Evolutionary conservation across 2,797 vertebrate genomes (phyloP).

Genomic region (Myotis daubentonii): DNA sequence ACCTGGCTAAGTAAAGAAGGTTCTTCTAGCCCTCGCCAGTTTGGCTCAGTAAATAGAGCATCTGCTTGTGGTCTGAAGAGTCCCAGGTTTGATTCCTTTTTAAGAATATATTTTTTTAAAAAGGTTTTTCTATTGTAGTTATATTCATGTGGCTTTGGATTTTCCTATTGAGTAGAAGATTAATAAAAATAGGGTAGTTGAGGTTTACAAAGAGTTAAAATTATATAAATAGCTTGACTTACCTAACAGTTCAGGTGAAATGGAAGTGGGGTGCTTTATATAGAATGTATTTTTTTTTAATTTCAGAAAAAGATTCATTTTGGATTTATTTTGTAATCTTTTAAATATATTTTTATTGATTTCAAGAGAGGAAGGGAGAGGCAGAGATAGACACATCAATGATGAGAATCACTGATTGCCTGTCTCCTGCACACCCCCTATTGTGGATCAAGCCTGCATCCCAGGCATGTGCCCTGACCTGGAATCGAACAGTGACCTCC

Average conservation of each 20-base stretch:
- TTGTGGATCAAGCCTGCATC: too few relatives aligned
- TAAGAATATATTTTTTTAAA: too few relatives aligned
- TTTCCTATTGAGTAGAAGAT: not conserved
- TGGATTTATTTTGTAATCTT: not conserved
- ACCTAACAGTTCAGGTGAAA: not conserved
- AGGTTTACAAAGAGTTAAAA: conserved; percentile 17
- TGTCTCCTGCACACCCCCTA: too few relatives aligned
- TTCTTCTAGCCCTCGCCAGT: not conserved
- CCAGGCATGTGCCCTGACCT: too few relatives aligned
- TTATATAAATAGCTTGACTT: not conserved
- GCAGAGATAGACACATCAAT: too few relatives aligned
- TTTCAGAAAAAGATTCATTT: not conserved
- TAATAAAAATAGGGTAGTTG: not conserved
- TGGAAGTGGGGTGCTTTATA: not conserved
- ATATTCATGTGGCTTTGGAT: not conserved
- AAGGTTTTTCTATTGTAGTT: not conserved
- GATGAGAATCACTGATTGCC: too few relatives aligned
- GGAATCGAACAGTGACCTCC: too few relatives aligned
- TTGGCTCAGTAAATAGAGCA: too few relatives aligned
- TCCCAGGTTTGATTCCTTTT: too few relatives aligned
- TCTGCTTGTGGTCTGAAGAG: too few relatives aligned
- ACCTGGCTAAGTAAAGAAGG: not conserved
- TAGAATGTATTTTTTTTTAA: not conserved
- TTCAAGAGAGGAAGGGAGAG: too few relatives aligned
- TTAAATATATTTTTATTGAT: too few relatives aligned